Evolutionary conservation across 2,797 vertebrate genomes (phyloP).

Genomic region (Pempheris klunzingeri): DNA sequence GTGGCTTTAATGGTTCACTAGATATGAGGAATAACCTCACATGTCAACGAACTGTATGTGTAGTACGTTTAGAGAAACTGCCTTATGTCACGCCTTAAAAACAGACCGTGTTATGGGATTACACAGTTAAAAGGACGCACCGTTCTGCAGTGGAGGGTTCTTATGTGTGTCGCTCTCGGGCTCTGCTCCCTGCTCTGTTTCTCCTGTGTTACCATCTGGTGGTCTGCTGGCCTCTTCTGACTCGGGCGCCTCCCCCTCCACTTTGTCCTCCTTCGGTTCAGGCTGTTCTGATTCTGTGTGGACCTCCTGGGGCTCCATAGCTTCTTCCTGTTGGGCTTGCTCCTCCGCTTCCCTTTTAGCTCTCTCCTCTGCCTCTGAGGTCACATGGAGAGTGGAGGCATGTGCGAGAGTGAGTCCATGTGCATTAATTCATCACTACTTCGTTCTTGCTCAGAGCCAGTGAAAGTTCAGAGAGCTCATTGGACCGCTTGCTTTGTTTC

Average conservation of each 20-base stretch:
- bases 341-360: conserved; percentile 80
- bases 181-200: conserved; percentile 48
- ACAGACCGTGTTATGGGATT: not conserved
- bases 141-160: conserved; percentile 84
- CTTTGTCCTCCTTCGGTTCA: conserved; percentile 73
- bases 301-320: conserved; percentile 83
- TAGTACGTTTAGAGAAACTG: not conserved
- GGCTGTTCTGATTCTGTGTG: conserved; percentile 62
- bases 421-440: not conserved
- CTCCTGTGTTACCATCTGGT: conserved; percentile 59
- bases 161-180: conserved; percentile 53
- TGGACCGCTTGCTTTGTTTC: not conserved
- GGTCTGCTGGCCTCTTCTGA: conserved; percentile 59
- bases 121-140: conserved; percentile 73
- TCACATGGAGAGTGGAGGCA: conserved; percentile 28
- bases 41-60: not conserved
- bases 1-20: not conserved
- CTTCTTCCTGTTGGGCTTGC: conserved; percentile 76
- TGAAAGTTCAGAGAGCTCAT: not conserved
- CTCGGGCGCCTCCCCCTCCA: conserved; percentile 58
- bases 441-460: conserved; percentile 10
- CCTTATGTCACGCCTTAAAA: not conserved
- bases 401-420: not conserved
- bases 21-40: not conserved
- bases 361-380: conserved; percentile 88